Conservation (phyloP, 2,888 invertebrate genomes). For the Shargacucullia verbasci region DNA sequence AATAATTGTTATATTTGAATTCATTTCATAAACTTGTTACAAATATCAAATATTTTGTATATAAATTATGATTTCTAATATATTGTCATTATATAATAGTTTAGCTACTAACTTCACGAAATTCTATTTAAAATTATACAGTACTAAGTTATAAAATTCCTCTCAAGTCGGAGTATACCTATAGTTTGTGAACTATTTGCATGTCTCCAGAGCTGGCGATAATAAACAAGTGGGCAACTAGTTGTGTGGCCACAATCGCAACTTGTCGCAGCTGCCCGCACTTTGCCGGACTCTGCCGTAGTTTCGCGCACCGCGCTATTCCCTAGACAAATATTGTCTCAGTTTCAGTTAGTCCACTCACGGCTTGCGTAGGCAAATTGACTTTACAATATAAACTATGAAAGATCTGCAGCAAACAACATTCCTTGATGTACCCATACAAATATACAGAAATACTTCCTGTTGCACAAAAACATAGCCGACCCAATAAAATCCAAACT, state of each 20-base stretch:
- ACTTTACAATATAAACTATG: too few relatives aligned
- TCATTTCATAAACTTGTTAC: too few relatives aligned
- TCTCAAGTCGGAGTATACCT: not conserved
- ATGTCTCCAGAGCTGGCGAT: conserved; percentile 4
- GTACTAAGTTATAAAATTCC: not conserved
- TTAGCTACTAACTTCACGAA: too few relatives aligned
- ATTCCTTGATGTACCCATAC: not conserved
- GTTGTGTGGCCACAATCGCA: conserved; percentile 21
- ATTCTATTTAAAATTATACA: too few relatives aligned
- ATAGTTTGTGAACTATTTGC: conserved; percentile 18
- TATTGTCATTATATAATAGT: not conserved
- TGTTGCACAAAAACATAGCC: not conserved
- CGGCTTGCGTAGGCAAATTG: not conserved
- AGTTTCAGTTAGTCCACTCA: not conserved
- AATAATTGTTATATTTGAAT: conserved; percentile 42
- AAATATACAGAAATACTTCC: not conserved
- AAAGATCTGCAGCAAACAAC: not conserved
- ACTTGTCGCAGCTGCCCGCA: conserved; percentile 15
- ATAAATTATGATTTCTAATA: too few relatives aligned
- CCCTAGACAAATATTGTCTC: conserved; percentile 2
- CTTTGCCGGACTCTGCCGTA: conserved; percentile 3
- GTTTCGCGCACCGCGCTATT: not conserved
- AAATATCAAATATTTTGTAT: too few relatives aligned
- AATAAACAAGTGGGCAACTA: conserved; percentile 21
- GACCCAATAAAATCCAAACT: conserved; percentile 16